Evolutionary conservation across 2,888 invertebrate genomes (phyloP).

Genomic region (Heliothis peltigera): DNA sequence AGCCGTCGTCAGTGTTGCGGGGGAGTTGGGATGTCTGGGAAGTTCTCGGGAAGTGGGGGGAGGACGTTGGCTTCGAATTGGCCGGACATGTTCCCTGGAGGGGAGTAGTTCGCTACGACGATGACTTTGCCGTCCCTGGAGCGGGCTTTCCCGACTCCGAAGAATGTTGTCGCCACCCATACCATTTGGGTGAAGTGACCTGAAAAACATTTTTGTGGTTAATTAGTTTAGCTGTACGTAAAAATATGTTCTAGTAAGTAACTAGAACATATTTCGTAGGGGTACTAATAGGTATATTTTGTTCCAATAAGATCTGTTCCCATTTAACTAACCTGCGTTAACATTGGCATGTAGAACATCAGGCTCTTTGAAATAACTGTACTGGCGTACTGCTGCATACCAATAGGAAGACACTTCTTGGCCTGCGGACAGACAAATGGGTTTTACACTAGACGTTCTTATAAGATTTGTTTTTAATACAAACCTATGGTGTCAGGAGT

Average conservation of each 20-base stretch:
- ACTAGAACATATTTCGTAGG: not conserved
- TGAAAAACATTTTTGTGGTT: conserved; percentile 67
- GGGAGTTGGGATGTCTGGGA: conserved; percentile 80
- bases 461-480: not conserved
- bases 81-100: conserved; percentile 94
- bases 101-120: conserved; percentile 95
- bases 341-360: conserved; percentile 94
- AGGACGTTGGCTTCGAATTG: conserved; percentile 94
- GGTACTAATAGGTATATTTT: too few species aligned
- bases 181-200: conserved; percentile 97
- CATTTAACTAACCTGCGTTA: conserved; percentile 91
- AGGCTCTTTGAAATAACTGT: conserved; percentile 93
- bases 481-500: too few species aligned
- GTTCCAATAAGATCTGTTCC: not conserved
- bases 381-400: conserved; percentile 94
- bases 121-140: conserved; percentile 94
- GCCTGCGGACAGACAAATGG: conserved; percentile 84
- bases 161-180: conserved; percentile 93
- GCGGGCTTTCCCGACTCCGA: conserved; percentile 95
- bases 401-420: conserved; percentile 95
- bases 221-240: not conserved
- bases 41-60: conserved; percentile 92
- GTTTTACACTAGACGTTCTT: not conserved
- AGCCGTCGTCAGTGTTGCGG: conserved; percentile 83
- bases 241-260: not conserved